Percentiles rank a stretch among this genome's conserved stretches.
These are phyloP conservation scores for Heteronetta atricapilla DNA, from an alignment of 2,113 vertebrate genomes.

Conservation along the genomic window DNA sequence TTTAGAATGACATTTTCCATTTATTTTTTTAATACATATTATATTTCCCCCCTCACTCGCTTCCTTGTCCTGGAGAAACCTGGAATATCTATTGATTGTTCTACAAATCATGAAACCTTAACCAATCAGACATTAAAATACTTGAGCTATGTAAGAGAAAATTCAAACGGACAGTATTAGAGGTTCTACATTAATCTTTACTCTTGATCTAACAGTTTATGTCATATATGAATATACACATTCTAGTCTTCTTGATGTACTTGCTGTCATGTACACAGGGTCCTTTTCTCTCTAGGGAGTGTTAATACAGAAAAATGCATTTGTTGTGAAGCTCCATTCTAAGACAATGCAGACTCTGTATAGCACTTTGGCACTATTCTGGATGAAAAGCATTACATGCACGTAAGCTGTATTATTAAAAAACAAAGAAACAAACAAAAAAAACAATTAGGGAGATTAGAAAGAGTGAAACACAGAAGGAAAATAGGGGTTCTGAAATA, in stretches of 20 bases:
- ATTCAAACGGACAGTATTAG: background rate
- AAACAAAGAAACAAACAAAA: background rate
- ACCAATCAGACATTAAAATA: background rate
- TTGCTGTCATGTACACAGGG: background rate
- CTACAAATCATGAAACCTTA: background rate
- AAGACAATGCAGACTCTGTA: background rate
- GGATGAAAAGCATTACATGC: background rate
- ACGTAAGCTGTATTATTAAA: background rate
- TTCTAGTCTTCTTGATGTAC: background rate
- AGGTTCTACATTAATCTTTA: background rate
- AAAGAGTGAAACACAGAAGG: background rate
- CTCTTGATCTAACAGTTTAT: rapidly evolving
- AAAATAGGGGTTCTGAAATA: background rate
- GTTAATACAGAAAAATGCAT: background rate
- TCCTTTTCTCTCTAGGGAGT: background rate
- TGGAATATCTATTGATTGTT: background rate
- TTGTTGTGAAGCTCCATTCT: slow-evolving; percentile 3
- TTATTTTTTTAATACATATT: background rate
- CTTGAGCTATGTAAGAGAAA: background rate
- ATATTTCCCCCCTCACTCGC: background rate
- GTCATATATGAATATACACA: background rate
- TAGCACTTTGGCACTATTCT: background rate
- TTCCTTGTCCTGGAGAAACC: background rate
- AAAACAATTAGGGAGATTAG: background rate
- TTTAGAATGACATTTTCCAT: background rate